Evolutionary conservation across 92 coral and sea anemone genomes (phyloP), one percentile per base, ranked within the genome.

Genomic region (Desmophyllum pertusum): DNA sequence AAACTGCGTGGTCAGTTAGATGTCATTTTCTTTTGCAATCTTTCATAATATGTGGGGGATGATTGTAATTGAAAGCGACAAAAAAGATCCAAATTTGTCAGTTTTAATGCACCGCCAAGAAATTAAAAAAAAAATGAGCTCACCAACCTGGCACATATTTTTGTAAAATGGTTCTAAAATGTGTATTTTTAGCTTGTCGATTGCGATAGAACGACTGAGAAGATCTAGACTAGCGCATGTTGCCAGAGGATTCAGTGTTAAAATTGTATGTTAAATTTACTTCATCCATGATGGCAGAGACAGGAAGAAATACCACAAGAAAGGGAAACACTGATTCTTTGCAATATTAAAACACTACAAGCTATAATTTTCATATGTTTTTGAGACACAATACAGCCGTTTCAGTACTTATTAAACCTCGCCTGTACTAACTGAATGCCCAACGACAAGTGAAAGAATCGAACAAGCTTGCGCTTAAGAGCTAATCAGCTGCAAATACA

Each of bases 41-140:
- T 67, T 42, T 42, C 35, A 65, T 35, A 48, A 31, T 45, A 62
- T n/a, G 40, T 61, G 75, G 45, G 75, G 75, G 62, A 66, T 29
- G 64, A 45, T 35, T 33, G 62, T 45, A 79, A 79, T 79, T 78
- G 82, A 25, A 39, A 25, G 53, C 71, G 37, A 59, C 82, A 61
- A 61, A 55, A 77, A 37, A 78, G 42, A 19, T 59, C 42, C 37
- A 25, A 46, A 36, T 78, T 40, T 62, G 52, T 64, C 73, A 62
- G 45, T 63, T 61, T 43, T 64, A 62, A 41, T 45, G 38, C 70
- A 64, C 70, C 36, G 70, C 73, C 29, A n/a, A 31, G 53, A 43
- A 40, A 62, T 78, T 62, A 43, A 78, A 62, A 77, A 4, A 17
- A 52, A 62, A 13, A 63, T 27, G 25, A 37, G 10, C 40, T 37